A percentile compares a stretch with the other conserved stretches of the same genome.
Conservation (phyloP, 2,797 vertebrate genomes). For the Neosilurus hyrtlii region DNA sequence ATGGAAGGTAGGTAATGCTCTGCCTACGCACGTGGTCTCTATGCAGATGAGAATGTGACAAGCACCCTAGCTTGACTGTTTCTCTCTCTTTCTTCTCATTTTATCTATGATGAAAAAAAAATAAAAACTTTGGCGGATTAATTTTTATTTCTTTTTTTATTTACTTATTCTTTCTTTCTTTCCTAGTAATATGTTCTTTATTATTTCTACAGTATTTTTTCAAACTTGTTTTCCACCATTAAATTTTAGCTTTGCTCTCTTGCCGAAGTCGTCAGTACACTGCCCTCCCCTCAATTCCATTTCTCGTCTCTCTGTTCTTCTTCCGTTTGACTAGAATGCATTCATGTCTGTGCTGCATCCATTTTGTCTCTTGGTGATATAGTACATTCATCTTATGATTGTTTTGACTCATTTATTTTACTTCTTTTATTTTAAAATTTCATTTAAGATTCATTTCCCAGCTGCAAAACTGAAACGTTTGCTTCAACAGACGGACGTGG, state of each 20-base stretch:
- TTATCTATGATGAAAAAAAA: conserved; percentile 65
- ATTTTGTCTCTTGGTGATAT: conserved; percentile 76
- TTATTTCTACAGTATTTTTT: conserved; percentile 71
- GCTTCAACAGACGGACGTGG: neutral
- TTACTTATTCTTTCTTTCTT: conserved; percentile 63
- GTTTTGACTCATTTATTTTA: conserved; percentile 58
- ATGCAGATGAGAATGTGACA: conserved; percentile 97
- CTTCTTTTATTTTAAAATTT: conserved; percentile 48
- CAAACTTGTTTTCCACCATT: conserved; percentile 63
- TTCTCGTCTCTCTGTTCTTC: conserved; percentile 64
- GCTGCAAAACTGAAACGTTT: neutral
- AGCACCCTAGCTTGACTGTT: conserved; percentile 95
- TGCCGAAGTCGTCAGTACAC: conserved; percentile 72
- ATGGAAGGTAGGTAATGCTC: conserved; percentile 97
- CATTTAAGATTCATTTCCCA: conserved; percentile 37
- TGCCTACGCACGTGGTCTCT: conserved; percentile 94
- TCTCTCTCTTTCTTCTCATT: conserved; percentile 59
- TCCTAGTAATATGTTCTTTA: conserved; percentile 66
- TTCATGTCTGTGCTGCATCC: conserved; percentile 88
- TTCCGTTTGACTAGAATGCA: conserved; percentile 80
- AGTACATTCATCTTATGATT: conserved; percentile 67
- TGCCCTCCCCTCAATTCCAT: conserved; percentile 74
- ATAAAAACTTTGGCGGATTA: conserved; percentile 65
- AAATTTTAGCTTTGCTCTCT: conserved; percentile 74
- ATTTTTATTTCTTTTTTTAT: conserved; percentile 64